Evolutionary conservation across 2,888 invertebrate genomes (phyloP).

Genomic region (Lithophane ornitopus): DNA sequence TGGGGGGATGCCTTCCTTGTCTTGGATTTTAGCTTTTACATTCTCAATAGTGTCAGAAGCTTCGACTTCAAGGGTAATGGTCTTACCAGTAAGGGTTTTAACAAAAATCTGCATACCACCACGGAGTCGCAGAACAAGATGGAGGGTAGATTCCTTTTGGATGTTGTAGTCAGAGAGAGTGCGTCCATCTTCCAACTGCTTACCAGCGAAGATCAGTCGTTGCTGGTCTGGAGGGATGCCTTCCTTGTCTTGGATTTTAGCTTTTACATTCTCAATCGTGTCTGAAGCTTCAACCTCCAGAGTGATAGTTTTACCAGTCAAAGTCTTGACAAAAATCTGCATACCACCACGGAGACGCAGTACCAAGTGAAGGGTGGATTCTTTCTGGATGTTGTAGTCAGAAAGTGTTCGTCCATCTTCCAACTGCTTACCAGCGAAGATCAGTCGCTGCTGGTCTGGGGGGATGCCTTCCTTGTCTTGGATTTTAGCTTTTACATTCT

Average conservation of each 20-base stretch:
- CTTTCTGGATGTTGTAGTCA: conserved; percentile 85
- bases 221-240: conserved; percentile 83
- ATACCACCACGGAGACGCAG: conserved; percentile 82
- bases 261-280: conserved; percentile 82
- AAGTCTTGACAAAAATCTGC: conserved; percentile 82
- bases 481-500: conserved; percentile 84
- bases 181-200: conserved; percentile 81
- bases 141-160: conserved; percentile 77
- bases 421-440: conserved; percentile 83
- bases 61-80: conserved; percentile 80
- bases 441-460: conserved; percentile 83
- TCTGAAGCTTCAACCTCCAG: conserved; percentile 81
- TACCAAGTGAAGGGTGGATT: conserved; percentile 82
- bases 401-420: conserved; percentile 84
- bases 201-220: conserved; percentile 80
- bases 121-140: conserved; percentile 71
- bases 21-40: conserved; percentile 85
- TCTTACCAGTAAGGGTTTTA: conserved; percentile 80
- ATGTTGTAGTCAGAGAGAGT: conserved; percentile 82
- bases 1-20: conserved; percentile 82
- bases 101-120: conserved; percentile 84
- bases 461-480: conserved; percentile 85
- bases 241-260: conserved; percentile 83
- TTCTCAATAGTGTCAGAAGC: conserved; percentile 84
- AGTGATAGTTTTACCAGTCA: conserved; percentile 81